A percentile compares a stretch with the other conserved stretches of the same genome.
Evolutionary conservation across 2,797 vertebrate species (phyloP).

Genomic region (Eulemur coronatus): DNA sequence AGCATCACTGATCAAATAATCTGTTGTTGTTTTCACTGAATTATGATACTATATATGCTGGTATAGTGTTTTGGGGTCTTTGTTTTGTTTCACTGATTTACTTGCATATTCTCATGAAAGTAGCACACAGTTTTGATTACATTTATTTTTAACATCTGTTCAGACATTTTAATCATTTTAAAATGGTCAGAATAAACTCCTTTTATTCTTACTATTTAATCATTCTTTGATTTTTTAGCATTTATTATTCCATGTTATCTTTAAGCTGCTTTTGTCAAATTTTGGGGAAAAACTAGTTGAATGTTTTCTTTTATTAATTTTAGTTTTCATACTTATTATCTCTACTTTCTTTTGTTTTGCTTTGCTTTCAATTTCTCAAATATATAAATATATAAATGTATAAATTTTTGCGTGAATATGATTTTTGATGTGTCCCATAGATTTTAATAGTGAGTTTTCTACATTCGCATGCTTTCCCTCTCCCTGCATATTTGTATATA

Average conservation of each 20-base stretch:
- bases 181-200: not conserved
- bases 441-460: not conserved
- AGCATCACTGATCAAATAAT: not conserved
- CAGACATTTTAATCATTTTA: not conserved
- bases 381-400: too few relatives aligned
- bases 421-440: not conserved
- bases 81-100: not conserved
- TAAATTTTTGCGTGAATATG: not conserved
- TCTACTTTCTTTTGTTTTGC: not conserved
- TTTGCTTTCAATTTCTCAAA: not conserved
- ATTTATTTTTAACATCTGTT: not conserved
- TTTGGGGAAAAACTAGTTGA: not conserved
- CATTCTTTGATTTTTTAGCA: not conserved
- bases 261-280: not conserved
- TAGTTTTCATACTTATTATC: not conserved
- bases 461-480: not conserved
- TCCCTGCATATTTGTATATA: not conserved
- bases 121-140: not conserved
- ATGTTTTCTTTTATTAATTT: not conserved
- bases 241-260: not conserved
- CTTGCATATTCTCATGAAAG: not conserved
- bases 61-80: not conserved
- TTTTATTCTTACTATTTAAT: not conserved
- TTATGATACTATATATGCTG: not conserved
- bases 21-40: not conserved